Evolutionary conservation across 2,797 vertebrate genomes (phyloP).

Genomic region (Etheostoma nigrum): DNA sequence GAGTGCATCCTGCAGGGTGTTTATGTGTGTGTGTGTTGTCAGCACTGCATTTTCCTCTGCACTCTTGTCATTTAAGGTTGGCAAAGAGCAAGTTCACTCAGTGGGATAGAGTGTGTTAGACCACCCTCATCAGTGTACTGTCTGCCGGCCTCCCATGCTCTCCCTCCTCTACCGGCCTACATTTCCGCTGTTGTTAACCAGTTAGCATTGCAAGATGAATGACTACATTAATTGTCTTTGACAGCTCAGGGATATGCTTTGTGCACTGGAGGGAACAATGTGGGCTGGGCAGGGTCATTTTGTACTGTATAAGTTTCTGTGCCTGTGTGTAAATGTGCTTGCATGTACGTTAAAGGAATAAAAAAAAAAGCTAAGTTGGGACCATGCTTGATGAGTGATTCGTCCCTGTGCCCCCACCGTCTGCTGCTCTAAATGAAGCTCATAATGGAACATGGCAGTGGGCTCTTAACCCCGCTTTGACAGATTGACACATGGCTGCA

Average conservation of each 20-base stretch:
- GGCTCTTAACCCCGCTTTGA: constrained; percentile 75
- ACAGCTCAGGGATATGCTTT: constrained; percentile 68
- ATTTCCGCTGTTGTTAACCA: constrained; percentile 66
- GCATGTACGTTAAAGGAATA: constrained; percentile 23
- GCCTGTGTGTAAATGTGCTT: constrained; percentile 26
- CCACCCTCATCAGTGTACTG: constrained; percentile 47
- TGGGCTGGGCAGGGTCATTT: constrained; percentile 44
- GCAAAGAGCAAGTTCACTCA: constrained; percentile 40
- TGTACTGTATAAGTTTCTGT: constrained; percentile 17
- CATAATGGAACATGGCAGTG: constrained; percentile 70
- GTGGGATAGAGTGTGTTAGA: constrained; percentile 49
- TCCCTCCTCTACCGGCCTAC: constrained; percentile 27
- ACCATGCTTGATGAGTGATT: constrained; percentile 24
- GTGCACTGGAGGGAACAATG: constrained; percentile 35
- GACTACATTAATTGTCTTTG: constrained; percentile 67
- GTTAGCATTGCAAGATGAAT: constrained; percentile 63
- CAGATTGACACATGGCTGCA: constrained; percentile 59
- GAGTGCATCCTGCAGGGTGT: constrained; percentile 18
- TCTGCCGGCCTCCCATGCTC: not conserved
- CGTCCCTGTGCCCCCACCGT: constrained; percentile 44
- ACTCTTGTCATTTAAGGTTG: constrained; percentile 30
- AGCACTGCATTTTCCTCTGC: constrained; percentile 38
- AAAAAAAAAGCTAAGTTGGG: constrained; percentile 28
- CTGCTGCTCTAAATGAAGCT: constrained; percentile 62
- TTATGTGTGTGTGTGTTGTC: constrained; percentile 11